Conservation (phyloP, 2,888 invertebrate species). For the Venusia cambrica region DNA sequence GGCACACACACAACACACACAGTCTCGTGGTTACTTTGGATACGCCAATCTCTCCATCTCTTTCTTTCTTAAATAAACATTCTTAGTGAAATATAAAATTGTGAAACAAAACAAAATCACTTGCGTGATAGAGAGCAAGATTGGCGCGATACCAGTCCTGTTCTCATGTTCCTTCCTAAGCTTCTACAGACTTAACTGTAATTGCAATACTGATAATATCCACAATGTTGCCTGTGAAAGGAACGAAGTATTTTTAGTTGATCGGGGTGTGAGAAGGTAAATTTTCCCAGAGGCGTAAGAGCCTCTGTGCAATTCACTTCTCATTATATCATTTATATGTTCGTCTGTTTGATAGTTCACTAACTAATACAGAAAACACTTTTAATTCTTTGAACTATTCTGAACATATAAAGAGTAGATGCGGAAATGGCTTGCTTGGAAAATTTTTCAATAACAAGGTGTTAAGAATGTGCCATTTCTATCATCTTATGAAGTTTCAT, state of each 20-base stretch:
- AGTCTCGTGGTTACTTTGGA: constrained; percentile 60
- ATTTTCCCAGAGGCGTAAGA: constrained; percentile 2
- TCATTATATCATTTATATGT: constrained; percentile 1
- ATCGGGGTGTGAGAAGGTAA: constrained; percentile 7
- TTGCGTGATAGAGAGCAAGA: too few relatives aligned
- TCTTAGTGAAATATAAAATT: not conserved
- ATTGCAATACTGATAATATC: too few relatives aligned
- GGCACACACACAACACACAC: constrained; percentile 51
- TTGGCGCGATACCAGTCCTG: constrained; percentile 1
- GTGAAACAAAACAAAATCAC: constrained; percentile 7
- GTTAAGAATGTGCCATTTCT: constrained; percentile 14
- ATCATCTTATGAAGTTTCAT: constrained; percentile 8
- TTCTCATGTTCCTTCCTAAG: constrained; percentile 8
- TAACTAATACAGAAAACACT: not conserved
- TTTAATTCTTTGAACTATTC: constrained; percentile 3
- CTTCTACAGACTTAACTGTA: constrained; percentile 5
- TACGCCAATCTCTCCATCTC: too few relatives aligned
- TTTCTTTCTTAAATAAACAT: too few relatives aligned
- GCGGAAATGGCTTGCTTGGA: constrained; percentile 8
- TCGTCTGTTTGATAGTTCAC: constrained; percentile 1
- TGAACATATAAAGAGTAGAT: constrained; percentile 6
- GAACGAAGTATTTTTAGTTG: constrained; percentile 7
- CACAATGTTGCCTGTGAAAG: constrained; percentile 4
- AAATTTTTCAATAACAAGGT: constrained; percentile 1
- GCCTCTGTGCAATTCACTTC: constrained; percentile 1